Conservation (phyloP, 2,113 vertebrate genomes). For the Scalopus aquaticus region DNA sequence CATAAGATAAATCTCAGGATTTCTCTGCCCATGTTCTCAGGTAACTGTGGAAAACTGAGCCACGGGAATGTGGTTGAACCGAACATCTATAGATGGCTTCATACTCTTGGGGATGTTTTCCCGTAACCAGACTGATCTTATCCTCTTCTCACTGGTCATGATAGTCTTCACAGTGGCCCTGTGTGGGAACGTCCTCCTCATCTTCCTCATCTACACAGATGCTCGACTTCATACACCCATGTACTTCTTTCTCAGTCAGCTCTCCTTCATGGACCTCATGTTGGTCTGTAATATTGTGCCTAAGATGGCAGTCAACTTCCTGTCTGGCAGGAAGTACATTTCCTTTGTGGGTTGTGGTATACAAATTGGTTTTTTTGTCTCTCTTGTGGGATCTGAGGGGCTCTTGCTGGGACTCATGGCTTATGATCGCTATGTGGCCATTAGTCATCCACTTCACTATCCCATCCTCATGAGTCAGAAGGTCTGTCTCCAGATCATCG, state of each 20-base stretch:
- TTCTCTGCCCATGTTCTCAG: conserved; percentile 11
- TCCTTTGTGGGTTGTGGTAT: conserved; percentile 61
- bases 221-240: conserved; percentile 59
- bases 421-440: conserved; percentile 73
- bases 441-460: conserved; percentile 70
- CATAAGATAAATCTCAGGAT: not conserved
- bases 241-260: conserved; percentile 71
- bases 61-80: conserved; percentile 46
- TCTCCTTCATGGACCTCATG: conserved; percentile 67
- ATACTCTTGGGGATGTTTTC: conserved; percentile 69
- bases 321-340: conserved; percentile 42
- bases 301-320: conserved; percentile 59
- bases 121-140: not conserved
- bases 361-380: conserved; percentile 62
- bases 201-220: conserved; percentile 49
- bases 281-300: conserved; percentile 55
- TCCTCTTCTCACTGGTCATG: conserved; percentile 53
- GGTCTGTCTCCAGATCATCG: conserved; percentile 61
- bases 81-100: conserved; percentile 40
- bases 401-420: conserved; percentile 67
- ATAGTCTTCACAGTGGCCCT: conserved; percentile 36
- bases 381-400: conserved; percentile 62
- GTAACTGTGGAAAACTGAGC: not conserved
- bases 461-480: conserved; percentile 40
- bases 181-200: conserved; percentile 54